Conservation (phyloP, 2,113 vertebrate genomes). For the Chamaetylas fuelleborni region DNA sequence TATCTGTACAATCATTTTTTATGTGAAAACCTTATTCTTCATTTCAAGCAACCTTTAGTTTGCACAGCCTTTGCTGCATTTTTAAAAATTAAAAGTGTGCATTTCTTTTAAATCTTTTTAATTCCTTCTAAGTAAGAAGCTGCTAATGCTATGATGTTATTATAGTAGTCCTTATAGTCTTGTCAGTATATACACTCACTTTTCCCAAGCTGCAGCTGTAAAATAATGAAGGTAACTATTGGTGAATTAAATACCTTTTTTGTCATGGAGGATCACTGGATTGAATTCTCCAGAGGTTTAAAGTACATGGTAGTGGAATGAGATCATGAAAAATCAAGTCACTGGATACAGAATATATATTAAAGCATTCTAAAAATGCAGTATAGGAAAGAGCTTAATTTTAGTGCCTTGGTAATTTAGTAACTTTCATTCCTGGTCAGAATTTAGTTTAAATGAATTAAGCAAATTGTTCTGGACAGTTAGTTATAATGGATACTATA, state of each 20-base stretch:
- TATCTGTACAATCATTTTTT: neutral
- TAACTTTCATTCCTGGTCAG: constrained; percentile 5
- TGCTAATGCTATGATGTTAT: neutral
- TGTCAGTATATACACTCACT: constrained; percentile 36
- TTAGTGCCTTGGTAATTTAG: constrained; percentile 33
- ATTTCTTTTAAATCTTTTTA: constrained; percentile 12
- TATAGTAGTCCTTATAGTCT: neutral
- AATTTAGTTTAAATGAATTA: constrained; percentile 35
- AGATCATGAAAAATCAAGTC: constrained; percentile 57
- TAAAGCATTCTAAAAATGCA: constrained; percentile 37
- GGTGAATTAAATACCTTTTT: constrained; percentile 71
- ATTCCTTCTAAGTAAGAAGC: neutral
- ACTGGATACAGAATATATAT: constrained; percentile 45
- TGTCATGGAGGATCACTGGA: constrained; percentile 45
- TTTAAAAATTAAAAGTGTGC: neutral
- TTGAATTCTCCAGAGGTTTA: constrained; percentile 53
- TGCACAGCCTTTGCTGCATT: neutral
- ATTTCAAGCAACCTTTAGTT: neutral
- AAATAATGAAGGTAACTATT: constrained; percentile 59
- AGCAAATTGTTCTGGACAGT: constrained; percentile 24
- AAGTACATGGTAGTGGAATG: constrained; percentile 2
- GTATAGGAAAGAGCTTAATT: constrained; percentile 35
- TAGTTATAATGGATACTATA: neutral
- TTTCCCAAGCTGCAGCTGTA: constrained; percentile 32
- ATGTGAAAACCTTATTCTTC: neutral